Percentiles rank a stretch among this genome's conserved stretches.
phyloP scores from a whole-genome alignment of 2,113 vertebrate species.

The Conger conger region DNA sequence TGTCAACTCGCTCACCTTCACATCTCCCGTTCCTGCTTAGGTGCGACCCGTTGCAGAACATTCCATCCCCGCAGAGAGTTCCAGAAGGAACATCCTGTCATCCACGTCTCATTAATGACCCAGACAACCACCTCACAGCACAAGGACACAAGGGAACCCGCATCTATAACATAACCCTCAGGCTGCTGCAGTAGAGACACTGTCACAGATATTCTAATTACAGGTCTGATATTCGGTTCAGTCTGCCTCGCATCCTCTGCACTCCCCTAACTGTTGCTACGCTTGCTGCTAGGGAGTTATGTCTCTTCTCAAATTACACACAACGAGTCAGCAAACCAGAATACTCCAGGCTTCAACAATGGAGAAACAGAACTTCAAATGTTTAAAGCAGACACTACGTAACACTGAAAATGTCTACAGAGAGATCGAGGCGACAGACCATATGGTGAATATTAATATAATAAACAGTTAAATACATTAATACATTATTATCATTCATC shows the following conservation, averaged over 20 bases:
- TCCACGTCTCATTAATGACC: not conserved
- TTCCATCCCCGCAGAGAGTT: not conserved
- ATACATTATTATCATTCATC: too few species aligned
- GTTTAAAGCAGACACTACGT: not conserved
- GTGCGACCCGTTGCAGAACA: not conserved
- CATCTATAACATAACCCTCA: not conserved
- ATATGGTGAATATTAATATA: not conserved
- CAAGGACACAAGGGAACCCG: not conserved
- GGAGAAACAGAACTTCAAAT: not conserved
- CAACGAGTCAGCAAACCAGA: too few species aligned
- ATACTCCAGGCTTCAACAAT: too few species aligned
- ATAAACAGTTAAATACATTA: too few species aligned
- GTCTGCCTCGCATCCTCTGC: too few species aligned
- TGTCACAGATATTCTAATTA: not conserved
- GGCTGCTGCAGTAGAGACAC: not conserved
- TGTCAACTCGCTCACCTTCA: not conserved
- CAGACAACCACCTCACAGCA: not conserved
- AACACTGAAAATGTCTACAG: not conserved
- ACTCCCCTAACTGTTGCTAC: too few species aligned
- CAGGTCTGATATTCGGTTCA: too few species aligned
- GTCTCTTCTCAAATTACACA: too few species aligned
- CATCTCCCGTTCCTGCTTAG: not conserved
- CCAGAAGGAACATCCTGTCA: not conserved
- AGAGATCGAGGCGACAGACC: not conserved
- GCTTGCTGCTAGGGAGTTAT: too few species aligned